Conservation (phyloP, 1,140 invertebrate genomes). For the Drosophila kikkawai region DNA sequence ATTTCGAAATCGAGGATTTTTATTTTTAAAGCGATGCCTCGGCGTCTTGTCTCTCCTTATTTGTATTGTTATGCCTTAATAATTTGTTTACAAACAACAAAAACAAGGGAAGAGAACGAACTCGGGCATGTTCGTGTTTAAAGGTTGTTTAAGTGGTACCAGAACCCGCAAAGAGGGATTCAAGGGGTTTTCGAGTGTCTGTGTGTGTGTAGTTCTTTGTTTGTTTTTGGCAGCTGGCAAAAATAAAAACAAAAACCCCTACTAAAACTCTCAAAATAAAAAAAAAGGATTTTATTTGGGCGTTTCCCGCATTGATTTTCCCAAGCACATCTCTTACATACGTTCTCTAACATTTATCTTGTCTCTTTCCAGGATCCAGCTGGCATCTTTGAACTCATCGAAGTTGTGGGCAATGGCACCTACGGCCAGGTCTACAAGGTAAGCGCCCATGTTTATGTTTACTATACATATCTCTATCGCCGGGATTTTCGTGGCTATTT, state of each 20-base stretch:
- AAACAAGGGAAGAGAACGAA: conserved; percentile 28
- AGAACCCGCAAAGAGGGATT: conserved; percentile 9
- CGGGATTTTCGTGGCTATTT: conserved; percentile 16
- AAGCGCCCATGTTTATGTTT: conserved; percentile 80
- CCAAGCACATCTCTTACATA: conserved; percentile 10
- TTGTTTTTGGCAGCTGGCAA: conserved; percentile 27
- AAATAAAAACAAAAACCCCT: neutral
- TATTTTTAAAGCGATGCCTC: conserved; percentile 65
- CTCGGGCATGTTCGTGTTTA: conserved; percentile 17
- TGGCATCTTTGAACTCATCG: conserved; percentile 99
- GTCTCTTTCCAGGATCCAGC: conserved; percentile 94
- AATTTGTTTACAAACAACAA: conserved; percentile 74
- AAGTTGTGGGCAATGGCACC: conserved; percentile 99
- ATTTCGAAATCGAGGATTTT: conserved; percentile 52
- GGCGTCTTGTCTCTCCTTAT: conserved; percentile 51
- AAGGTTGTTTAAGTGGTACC: conserved; percentile 27
- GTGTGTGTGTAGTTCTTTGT: conserved; percentile 30
- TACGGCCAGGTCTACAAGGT: conserved; percentile 99
- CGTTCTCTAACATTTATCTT: conserved; percentile 64
- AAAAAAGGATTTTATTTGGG: conserved; percentile 35
- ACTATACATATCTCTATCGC: conserved; percentile 2
- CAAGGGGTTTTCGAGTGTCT: conserved; percentile 7
- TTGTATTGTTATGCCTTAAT: conserved; percentile 74
- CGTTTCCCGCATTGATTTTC: conserved; percentile 47
- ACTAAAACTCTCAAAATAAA: conserved; percentile 1